Percentiles rank a stretch among this genome's conserved stretches.
Conservation (phyloP, 2,797 vertebrate genomes). For the Kryptopterus vitreolus region DNA sequence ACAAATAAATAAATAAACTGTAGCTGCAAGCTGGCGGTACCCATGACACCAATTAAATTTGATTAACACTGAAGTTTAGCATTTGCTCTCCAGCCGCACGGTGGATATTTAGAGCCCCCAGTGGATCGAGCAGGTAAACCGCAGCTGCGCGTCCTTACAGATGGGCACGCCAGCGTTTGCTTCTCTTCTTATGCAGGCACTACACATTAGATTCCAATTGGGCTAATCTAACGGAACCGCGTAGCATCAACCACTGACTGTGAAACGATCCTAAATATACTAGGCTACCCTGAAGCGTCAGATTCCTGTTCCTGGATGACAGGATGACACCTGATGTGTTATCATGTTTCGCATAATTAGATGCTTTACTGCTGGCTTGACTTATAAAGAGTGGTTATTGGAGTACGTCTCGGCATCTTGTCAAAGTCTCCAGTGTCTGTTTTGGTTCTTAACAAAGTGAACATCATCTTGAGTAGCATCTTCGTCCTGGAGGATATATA, state of each 20-base stretch:
- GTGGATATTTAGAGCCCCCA: not conserved
- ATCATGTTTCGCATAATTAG: not conserved
- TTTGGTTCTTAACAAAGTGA: too few relatives aligned
- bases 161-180: not conserved
- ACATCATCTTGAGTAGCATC: too few relatives aligned
- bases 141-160: not conserved
- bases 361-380: not conserved
- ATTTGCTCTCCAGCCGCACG: not conserved
- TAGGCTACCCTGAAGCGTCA: not conserved
- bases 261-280: not conserved
- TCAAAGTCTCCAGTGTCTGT: not conserved
- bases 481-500: too few relatives aligned
- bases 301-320: not conserved
- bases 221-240: not conserved
- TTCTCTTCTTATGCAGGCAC: not conserved
- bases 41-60: conserved; percentile 18
- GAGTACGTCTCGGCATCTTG: not conserved
- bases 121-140: conserved; percentile 7
- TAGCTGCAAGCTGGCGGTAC: conserved; percentile 5
- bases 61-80: conserved; percentile 4
- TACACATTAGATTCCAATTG: not conserved
- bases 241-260: not conserved
- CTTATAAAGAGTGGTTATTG: not conserved
- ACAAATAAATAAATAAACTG: not conserved
- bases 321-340: not conserved